Evolutionary conservation across 2,797 vertebrate species (phyloP), one percentile per base, ranked within the genome.

Genomic region (Onychomys leucogaster): DNA sequence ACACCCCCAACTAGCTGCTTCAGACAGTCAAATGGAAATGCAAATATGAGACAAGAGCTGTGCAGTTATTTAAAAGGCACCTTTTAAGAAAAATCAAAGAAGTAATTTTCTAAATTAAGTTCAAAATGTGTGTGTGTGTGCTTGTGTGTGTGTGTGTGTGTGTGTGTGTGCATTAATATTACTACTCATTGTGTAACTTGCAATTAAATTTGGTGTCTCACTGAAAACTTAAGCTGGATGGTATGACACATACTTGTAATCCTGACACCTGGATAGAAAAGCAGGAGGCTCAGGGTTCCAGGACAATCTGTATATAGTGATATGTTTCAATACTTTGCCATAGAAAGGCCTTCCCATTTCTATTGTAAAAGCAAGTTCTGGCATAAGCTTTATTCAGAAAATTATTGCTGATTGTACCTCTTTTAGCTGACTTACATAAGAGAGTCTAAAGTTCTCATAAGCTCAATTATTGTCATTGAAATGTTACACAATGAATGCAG

Each of bases 371-470:
- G 49, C 96, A 95, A 92, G 13, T 19, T 95, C 90, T 91, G 78
- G 19, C 37, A 93, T 55, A 97, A 49, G 95, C 78, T 96, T 97
- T 78, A 91, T 73, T 98, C 96, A 96, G 96, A 95, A 96, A 95
- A 97, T 97, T 97, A 98, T 98, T 98, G 91, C 91, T 90, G 41
- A 85, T 97, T 98, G 96, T 43, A 92, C 12, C 97, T 81, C 63
- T 93, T 97, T 97, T 81, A 95, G 87, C 93, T 69, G 65, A 89
- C 97, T 90, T 49, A 87, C 96, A 97, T 87, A 93, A 82, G 37
- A 63, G 37, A 94, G 97, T 98, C 49, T 92, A 57, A 97, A 98
- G 95, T 95, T 91, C 96, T 98, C 94, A 89, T 85, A 97, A 93
- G 16, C 29, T 75, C 32, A 96, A 91, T 96, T 95, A 91, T 61